Conservation (phyloP, 2,797 vertebrate genomes). For the Microctenopoma steveboyesi region DNA sequence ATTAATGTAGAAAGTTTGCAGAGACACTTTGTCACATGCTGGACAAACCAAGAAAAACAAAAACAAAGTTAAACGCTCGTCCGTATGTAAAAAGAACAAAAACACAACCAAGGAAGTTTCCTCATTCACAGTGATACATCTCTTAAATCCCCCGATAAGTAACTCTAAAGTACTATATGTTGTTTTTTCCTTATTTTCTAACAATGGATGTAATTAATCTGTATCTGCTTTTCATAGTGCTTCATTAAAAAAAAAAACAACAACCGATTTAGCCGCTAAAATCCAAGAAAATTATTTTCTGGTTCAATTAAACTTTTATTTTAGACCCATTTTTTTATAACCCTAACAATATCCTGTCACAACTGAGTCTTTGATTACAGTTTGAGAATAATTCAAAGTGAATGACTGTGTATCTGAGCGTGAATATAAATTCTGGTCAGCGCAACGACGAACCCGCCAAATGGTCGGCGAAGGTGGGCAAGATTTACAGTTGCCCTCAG, state of each 20-base stretch:
- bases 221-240: not conserved
- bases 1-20: not conserved
- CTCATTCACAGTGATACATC: not conserved
- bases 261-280: not conserved
- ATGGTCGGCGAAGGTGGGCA: not conserved
- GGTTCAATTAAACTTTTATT: not conserved
- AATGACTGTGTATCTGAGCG: not conserved
- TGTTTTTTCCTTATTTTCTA: not conserved
- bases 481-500: not conserved
- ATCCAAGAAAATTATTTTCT: not conserved
- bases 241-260: not conserved
- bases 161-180: not conserved
- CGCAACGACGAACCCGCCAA: accelerated
- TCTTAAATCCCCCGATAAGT: not conserved
- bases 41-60: not conserved
- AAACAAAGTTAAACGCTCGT: not conserved
- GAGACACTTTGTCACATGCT: too few relatives aligned
- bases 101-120: not conserved
- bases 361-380: not conserved
- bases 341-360: accelerated
- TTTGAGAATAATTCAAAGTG: not conserved
- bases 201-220: not conserved
- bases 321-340: not conserved
- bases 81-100: not conserved
- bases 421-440: not conserved